Base-by-base conservation (phyloP, 2,797 vertebrate genomes). In the Capromys pilorides region DNA sequence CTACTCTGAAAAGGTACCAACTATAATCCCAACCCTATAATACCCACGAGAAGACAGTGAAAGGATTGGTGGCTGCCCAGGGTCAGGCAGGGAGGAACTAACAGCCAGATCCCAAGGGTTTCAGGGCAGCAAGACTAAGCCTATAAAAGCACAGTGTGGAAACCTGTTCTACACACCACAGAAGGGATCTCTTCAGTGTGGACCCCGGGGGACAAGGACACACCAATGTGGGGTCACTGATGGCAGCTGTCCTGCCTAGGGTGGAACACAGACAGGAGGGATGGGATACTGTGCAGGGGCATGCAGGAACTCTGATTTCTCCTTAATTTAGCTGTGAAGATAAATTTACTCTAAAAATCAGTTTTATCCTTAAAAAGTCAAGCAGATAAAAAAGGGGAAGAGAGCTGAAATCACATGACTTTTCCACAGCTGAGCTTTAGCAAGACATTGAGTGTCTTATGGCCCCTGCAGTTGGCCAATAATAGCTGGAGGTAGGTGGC, bases 341-440 rank as follows among this genome's bases (percentile, higher is more conserved):
- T 85, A 94, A 73, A 64, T 73, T 33, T 73, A 22, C 36, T 94
- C 71, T 69, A 67, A 90, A 84, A 84, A 39, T 77, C 36, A 0
- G 73, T 77, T 75, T 49, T 77, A 49, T 18, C 41, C 28, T 28
- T 49, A 77, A 75, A 75, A 41, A 75, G 41, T 78, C 66, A 92
- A 66, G 36, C 45, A 93, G 45, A 75, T 39, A 3, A 36, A 64
- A 57, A 64, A 41, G 62, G 49, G 82, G 39, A 16, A 0, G 5
- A 45, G 36, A 75, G 45, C 36, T 88, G 59, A 86, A 86, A 61
- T 79, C 66, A 77, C 2, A 51, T 24, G 22, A 67, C 24, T 84
- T 91, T 84, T 64, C 85, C 45, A 69, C 28, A 78, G 85, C 22
- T 39, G 66, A 84, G 62, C 6, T 87, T 97, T 88, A 97, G 82